A percentile compares a stretch with the other conserved stretches of the same genome.
Conservation (phyloP, 2,888 invertebrate species). For the Acanthosoma haemorrhoidale region DNA sequence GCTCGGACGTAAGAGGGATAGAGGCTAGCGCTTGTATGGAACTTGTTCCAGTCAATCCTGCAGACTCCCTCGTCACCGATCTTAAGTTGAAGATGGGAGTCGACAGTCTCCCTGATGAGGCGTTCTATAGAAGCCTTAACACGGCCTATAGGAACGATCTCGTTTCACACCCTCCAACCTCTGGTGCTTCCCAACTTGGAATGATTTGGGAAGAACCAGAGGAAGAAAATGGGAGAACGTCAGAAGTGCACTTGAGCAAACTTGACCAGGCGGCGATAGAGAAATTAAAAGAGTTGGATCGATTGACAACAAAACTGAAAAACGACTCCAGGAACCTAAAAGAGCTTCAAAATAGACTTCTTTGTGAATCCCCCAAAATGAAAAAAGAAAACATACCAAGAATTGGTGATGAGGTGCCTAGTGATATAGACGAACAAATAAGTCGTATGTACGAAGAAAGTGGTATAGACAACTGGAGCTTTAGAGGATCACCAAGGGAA, state of each 20-base stretch:
- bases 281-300: slow-evolving; percentile 72
- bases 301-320: slow-evolving; percentile 67
- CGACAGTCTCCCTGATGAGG: slow-evolving; percentile 67
- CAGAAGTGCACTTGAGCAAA: slow-evolving; percentile 55
- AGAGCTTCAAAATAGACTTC: slow-evolving; percentile 64
- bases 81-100: slow-evolving; percentile 46
- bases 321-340: slow-evolving; percentile 73
- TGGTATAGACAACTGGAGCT: slow-evolving; percentile 60
- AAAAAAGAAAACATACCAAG: slow-evolving; percentile 34
- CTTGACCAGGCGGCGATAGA: slow-evolving; percentile 73
- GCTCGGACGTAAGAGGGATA: slow-evolving; percentile 42
- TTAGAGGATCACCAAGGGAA: slow-evolving; percentile 32
- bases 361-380: slow-evolving; percentile 43
- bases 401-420: slow-evolving; percentile 52
- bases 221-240: slow-evolving; percentile 51
- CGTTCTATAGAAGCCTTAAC: slow-evolving; percentile 81
- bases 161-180: slow-evolving; percentile 47
- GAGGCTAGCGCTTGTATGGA: slow-evolving; percentile 43
- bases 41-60: slow-evolving; percentile 33
- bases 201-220: slow-evolving; percentile 85
- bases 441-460: slow-evolving; percentile 61
- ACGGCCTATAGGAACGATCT: slow-evolving; percentile 80
- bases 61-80: slow-evolving; percentile 45
- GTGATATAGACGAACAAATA: slow-evolving; percentile 63
- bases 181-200: slow-evolving; percentile 66